These are phyloP conservation scores for Liodrosophila aerea DNA, from an alignment of 2,888 invertebrate species.

Conservation along the genomic window DNA sequence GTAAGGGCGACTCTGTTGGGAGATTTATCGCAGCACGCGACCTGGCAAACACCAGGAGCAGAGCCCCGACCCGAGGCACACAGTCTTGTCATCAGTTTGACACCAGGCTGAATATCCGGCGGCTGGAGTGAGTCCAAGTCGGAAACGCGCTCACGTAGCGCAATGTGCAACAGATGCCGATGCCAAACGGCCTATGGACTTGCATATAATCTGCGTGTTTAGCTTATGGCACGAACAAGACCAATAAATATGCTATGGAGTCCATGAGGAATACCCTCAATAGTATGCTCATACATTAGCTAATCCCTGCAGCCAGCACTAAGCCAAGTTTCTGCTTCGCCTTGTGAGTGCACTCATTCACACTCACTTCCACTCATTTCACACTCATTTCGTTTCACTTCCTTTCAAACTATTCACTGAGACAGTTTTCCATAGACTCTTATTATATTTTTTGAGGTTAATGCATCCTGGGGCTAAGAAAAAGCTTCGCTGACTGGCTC, in stretches of 20 bases:
- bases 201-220: slow-evolving; percentile 47
- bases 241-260: slow-evolving; percentile 22
- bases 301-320: slow-evolving; percentile 28
- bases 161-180: slow-evolving; percentile 67
- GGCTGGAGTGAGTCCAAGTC: slow-evolving; percentile 24
- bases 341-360: neutral
- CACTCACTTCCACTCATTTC: too few relatives aligned
- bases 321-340: neutral
- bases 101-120: slow-evolving; percentile 29
- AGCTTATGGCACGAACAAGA: slow-evolving; percentile 50
- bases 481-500: slow-evolving; percentile 47
- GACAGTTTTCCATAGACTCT: slow-evolving; percentile 21
- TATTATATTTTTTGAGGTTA: slow-evolving; percentile 74
- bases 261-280: too few relatives aligned
- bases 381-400: neutral
- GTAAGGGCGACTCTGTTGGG: slow-evolving; percentile 20
- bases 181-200: slow-evolving; percentile 26
- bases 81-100: slow-evolving; percentile 47
- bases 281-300: slow-evolving; percentile 8
- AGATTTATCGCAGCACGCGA: slow-evolving; percentile 53
- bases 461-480: slow-evolving; percentile 68
- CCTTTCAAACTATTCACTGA: slow-evolving; percentile 61
- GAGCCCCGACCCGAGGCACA: neutral
- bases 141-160: slow-evolving; percentile 64
- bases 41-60: slow-evolving; percentile 39